A percentile compares a stretch with the other conserved stretches of the same genome.
Conservation (phyloP, 2,113 vertebrate species). For the Nycticorax nycticorax region DNA sequence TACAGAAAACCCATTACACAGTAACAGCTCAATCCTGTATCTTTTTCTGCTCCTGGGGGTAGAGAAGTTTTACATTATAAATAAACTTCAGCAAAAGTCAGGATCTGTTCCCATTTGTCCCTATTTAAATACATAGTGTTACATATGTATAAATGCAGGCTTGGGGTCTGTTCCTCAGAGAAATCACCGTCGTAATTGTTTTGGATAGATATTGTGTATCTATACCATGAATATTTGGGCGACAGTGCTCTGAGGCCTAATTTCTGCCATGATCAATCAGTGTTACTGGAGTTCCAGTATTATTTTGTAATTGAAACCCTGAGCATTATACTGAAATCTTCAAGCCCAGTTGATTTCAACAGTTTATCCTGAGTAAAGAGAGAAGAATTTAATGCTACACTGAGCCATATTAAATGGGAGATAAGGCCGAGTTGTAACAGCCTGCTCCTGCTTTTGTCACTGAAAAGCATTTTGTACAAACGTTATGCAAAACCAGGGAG, state of each 20-base stretch:
- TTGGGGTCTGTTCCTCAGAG: background rate
- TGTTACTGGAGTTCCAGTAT: background rate
- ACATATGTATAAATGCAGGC: background rate
- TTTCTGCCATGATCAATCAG: background rate
- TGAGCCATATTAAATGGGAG: background rate
- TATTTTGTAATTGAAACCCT: slow-evolving; percentile 9
- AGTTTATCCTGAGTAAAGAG: background rate
- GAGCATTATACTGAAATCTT: background rate
- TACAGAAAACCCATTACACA: background rate
- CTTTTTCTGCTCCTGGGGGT: background rate
- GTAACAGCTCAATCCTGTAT: background rate
- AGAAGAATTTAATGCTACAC: background rate
- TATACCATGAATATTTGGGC: background rate
- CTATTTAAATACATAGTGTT: background rate
- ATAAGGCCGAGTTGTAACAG: background rate
- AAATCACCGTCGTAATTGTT: background rate
- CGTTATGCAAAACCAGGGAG: background rate
- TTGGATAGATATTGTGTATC: background rate
- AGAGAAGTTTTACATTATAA: background rate
- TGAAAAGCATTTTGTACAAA: background rate
- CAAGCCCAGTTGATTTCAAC: background rate
- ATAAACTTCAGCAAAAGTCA: background rate
- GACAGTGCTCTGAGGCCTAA: background rate
- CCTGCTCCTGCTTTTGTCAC: background rate
- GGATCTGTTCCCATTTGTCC: background rate